These are phyloP conservation scores for Diabrotica undecimpunctata DNA, from an alignment of 1,140 invertebrate genomes.

Conservation along the genomic window DNA sequence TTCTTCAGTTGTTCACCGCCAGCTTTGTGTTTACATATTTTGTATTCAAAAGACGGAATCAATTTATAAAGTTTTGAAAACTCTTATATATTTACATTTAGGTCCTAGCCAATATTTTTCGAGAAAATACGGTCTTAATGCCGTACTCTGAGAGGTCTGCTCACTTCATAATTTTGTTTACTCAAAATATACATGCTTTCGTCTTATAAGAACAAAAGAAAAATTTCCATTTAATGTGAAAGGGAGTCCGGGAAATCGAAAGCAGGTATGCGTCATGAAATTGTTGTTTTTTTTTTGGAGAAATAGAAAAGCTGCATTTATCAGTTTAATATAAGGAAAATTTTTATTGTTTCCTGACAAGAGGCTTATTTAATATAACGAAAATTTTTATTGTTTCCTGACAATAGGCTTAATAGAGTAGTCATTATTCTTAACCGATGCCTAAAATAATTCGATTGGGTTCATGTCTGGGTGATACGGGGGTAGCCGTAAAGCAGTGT, in stretches of 20 bases:
- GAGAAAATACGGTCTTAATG: slow-evolving; percentile 2
- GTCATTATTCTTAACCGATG: too few relatives aligned
- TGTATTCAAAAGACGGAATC: not conserved
- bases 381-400: too few relatives aligned
- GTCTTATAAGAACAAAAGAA: slow-evolving; percentile 2
- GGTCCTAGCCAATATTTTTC: not conserved
- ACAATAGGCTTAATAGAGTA: too few relatives aligned
- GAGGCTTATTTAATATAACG: too few relatives aligned
- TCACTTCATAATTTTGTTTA: not conserved
- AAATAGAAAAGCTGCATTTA: not conserved
- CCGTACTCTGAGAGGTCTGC: not conserved
- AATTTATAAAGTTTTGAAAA: not conserved
- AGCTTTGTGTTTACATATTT: slow-evolving; percentile 1
- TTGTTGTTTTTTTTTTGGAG: not conserved
- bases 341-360: too few relatives aligned
- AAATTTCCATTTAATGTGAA: not conserved
- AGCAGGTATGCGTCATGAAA: not conserved
- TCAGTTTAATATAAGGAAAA: too few relatives aligned
- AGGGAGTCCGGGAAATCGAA: not conserved
- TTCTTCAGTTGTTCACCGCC: not conserved
- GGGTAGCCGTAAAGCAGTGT: too few relatives aligned
- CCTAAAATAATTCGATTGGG: too few relatives aligned
- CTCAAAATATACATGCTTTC: not conserved
- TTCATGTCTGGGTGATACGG: too few relatives aligned
- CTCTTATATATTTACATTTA: slow-evolving; percentile 1